These are phyloP conservation scores for Tachina lurida DNA, from an alignment of 2,888 invertebrate species.

Conservation along the genomic window DNA sequence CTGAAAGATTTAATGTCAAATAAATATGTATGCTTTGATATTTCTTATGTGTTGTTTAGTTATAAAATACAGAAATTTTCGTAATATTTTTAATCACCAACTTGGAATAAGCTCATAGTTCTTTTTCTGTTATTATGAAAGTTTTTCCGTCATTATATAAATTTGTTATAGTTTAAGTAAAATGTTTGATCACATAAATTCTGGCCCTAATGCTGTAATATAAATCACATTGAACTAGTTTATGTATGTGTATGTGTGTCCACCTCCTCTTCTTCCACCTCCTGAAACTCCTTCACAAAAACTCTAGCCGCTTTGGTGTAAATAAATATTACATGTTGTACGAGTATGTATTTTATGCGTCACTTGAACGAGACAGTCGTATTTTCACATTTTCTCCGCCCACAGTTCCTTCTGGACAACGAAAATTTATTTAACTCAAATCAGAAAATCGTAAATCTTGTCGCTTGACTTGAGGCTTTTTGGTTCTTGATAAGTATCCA, in stretches of 20 bases:
- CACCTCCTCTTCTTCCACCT: background rate
- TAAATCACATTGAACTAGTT: slow-evolving; percentile 43
- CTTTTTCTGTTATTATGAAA: slow-evolving; percentile 13
- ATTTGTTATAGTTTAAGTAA: slow-evolving; percentile 49
- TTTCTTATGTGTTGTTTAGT: too few relatives aligned
- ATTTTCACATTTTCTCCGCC: slow-evolving; percentile 75
- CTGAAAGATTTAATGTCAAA: too few relatives aligned
- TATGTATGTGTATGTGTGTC: slow-evolving; percentile 8
- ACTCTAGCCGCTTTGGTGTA: slow-evolving; percentile 51
- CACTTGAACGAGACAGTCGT: slow-evolving; percentile 69
- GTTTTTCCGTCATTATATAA: slow-evolving; percentile 25
- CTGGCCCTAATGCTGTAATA: slow-evolving; percentile 38
- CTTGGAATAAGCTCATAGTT: background rate
- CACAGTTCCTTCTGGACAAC: slow-evolving; percentile 77
- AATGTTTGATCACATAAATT: slow-evolving; percentile 54
- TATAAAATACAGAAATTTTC: too few relatives aligned
- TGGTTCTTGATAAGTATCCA: slow-evolving; percentile 68
- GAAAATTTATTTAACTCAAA: slow-evolving; percentile 78
- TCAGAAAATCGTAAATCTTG: slow-evolving; percentile 78
- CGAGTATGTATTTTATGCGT: slow-evolving; percentile 66
- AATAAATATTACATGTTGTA: slow-evolving; percentile 64
- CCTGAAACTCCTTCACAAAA: slow-evolving; percentile 24
- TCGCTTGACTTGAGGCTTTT: slow-evolving; percentile 75
- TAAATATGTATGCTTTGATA: too few relatives aligned
- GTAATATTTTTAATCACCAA: background rate